Evolutionary conservation across 2,797 vertebrate genomes (phyloP).

Genomic region (Cichlasoma orientale): DNA sequence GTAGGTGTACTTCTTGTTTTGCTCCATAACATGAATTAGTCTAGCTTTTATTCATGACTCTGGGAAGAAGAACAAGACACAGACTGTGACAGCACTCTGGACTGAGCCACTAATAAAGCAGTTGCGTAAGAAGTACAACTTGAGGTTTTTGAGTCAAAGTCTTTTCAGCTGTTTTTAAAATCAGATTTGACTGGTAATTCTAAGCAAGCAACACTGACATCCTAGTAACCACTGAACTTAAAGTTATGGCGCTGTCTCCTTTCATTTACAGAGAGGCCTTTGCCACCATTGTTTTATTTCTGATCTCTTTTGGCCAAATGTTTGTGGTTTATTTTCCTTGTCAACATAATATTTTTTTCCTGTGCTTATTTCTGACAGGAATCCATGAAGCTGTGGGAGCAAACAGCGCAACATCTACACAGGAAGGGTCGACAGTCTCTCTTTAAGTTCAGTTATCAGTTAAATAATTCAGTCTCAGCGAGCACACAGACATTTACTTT

Average conservation of each 20-base stretch:
- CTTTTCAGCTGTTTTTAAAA: too few species aligned
- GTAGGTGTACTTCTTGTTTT: background rate
- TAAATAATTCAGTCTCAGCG: background rate
- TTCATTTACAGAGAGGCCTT: too few species aligned
- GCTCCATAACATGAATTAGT: background rate
- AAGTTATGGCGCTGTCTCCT: too few species aligned
- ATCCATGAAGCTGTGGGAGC: slow-evolving; percentile 1
- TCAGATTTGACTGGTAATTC: too few species aligned
- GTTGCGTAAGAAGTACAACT: too few species aligned
- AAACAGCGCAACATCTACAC: background rate
- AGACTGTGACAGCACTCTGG: background rate
- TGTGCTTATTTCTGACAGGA: background rate
- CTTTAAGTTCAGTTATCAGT: background rate
- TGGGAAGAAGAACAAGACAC: too few species aligned
- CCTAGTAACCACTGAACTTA: too few species aligned
- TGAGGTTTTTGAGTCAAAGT: too few species aligned
- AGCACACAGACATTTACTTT: slow-evolving; percentile 8
- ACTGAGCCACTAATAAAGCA: background rate
- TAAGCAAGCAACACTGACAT: too few species aligned
- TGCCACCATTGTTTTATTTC: background rate
- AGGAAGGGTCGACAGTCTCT: background rate
- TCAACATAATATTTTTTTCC: background rate
- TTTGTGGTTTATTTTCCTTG: background rate
- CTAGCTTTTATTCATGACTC: background rate
- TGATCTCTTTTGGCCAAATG: background rate